Percentiles rank a stretch among this genome's conserved stretches.
phyloP scores from a whole-genome alignment of 2,797 vertebrate species.

The Pristis pectinata region DNA sequence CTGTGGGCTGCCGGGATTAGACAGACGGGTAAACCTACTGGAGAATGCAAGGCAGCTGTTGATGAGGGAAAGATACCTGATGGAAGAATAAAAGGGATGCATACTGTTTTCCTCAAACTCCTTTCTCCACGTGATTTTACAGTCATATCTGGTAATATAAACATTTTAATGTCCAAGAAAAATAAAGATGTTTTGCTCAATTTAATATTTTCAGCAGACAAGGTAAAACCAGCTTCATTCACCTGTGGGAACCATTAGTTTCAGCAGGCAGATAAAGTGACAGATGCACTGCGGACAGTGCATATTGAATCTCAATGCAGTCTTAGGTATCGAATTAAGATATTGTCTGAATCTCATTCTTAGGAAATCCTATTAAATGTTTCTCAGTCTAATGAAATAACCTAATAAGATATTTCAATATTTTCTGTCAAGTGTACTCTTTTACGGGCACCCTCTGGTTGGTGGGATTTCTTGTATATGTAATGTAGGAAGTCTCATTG shows the following conservation, averaged over 20 bases:
- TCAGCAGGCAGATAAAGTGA: not conserved
- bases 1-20: not conserved
- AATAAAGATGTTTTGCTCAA: not conserved
- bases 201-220: not conserved
- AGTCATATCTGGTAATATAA: not conserved
- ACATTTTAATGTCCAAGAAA: not conserved
- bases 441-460: not conserved
- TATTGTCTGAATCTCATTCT: not conserved
- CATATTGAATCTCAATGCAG: not conserved
- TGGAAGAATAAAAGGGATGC: not conserved
- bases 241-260: not conserved
- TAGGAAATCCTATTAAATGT: not conserved
- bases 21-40: not conserved
- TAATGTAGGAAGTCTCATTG: not conserved
- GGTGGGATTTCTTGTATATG: not conserved
- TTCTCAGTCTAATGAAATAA: not conserved
- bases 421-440: not conserved
- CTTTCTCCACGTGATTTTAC: not conserved
- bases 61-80: not conserved
- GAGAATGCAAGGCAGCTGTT: not conserved
- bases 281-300: not conserved
- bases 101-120: not conserved
- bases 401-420: not conserved
- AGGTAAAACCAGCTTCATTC: not conserved
- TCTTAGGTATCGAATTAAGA: not conserved